Conservation (phyloP, 2,113 vertebrate species). For the Microcebus ravelobensis region DNA sequence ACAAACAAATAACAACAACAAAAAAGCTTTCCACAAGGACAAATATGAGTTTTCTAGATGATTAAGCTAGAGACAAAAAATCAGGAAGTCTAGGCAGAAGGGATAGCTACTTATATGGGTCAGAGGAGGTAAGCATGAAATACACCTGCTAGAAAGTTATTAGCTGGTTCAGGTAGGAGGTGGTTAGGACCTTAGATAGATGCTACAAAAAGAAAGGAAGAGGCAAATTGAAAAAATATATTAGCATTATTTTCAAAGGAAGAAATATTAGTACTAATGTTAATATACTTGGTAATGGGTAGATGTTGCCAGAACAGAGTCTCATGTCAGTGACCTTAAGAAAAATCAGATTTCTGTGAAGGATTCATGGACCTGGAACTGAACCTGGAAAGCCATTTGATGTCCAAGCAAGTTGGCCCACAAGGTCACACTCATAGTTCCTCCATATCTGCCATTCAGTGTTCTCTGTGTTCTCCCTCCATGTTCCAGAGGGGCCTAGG, state of each 20-base stretch:
- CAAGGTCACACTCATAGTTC: background rate
- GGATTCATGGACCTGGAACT: background rate
- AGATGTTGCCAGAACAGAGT: background rate
- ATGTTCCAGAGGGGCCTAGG: background rate
- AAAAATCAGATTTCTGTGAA: background rate
- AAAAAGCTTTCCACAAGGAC: background rate
- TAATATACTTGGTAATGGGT: background rate
- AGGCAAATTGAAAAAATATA: background rate
- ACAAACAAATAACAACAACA: background rate
- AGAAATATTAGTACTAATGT: background rate
- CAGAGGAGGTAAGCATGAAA: background rate
- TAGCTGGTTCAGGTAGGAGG: background rate
- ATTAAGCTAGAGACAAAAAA: background rate
- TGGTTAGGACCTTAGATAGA: background rate
- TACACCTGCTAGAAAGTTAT: background rate
- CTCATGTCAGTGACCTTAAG: background rate
- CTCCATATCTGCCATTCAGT: background rate
- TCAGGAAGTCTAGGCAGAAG: background rate
- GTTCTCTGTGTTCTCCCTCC: background rate
- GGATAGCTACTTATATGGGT: background rate
- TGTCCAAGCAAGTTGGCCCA: background rate
- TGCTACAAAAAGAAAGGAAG: background rate
- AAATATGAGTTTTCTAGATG: background rate
- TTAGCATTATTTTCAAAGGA: conserved; percentile 15
- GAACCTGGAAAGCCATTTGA: background rate